Base-by-base conservation (phyloP, 37 sponge, comb jelly and placozoan species). In the Halichondria panicea region DNA sequence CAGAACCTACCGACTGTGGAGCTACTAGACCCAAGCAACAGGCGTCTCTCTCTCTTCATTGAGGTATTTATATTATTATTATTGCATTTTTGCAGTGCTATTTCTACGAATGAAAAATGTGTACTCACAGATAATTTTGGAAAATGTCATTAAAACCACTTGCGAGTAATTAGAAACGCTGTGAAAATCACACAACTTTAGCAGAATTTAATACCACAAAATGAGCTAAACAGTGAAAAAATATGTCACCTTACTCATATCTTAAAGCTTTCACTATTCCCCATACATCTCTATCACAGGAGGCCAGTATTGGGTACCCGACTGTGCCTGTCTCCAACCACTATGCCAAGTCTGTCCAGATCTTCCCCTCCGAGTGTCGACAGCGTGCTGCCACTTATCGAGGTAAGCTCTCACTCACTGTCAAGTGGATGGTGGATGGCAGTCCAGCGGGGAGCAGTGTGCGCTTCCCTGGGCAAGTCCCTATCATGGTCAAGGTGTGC, bases 401-500 rank as follows among this genome's bases (percentile, higher is more conserved):
- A 40, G 94, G 79, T 56, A 85, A 83, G 76, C 76, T 93, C 19
- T 41, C 66, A 15, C 34, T 89, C 46, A 85, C 86, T 2, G 13
- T 89, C 21, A 38, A 52, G 4, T 93, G 85, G 86, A 73, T 70
- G 62, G 42, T 93, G 4, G 86, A 93, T 27, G 79, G 82, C 3
- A 21, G 28, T 3, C 31, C 11, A 18, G 66, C 66, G 19, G 85
- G 89, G 9, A 48, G 39, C 24, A 22, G 75, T 1, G 50, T 78
- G 19, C 78, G 40, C 28, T 30, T 52, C 0, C 38, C 84, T 25
- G 96, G 89, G 0, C 92, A 88, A 18, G 76, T 92, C 15, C 96
- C 96, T 45, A 92, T 95, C 45, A 92, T 92, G 93, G 96, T 95
- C 58, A 95, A 91, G 86, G 89, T 88, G 55, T 15, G 70, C 35